Percentiles rank a stretch among this genome's conserved stretches.
Evolutionary conservation across 2,113 vertebrate genomes (phyloP).

Genomic region (Butorides virescens): DNA sequence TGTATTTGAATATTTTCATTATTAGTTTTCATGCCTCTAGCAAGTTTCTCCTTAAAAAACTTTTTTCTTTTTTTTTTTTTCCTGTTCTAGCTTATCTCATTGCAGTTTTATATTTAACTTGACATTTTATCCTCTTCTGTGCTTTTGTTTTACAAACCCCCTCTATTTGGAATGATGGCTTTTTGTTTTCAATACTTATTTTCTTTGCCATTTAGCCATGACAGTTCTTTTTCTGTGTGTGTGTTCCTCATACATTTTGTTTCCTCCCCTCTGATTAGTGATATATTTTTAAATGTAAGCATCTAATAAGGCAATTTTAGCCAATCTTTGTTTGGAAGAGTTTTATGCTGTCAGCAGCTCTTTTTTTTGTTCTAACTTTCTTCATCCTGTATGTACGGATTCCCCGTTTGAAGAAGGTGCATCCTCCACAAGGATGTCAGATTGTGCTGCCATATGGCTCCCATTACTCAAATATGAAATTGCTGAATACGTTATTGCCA

Average conservation of each 20-base stretch:
- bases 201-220: not conserved
- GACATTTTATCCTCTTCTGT: not conserved
- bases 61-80: not conserved
- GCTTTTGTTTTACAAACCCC: not conserved
- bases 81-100: not conserved
- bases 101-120: not conserved
- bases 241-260: not conserved
- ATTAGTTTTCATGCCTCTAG: not conserved
- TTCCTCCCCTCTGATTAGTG: not conserved
- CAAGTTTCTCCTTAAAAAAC: not conserved
- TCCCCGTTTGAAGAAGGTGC: not conserved
- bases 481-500: not conserved
- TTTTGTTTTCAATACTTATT: not conserved
- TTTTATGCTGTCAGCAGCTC: not conserved
- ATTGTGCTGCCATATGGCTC: not conserved
- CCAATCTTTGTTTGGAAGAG: not conserved
- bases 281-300: not conserved
- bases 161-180: not conserved
- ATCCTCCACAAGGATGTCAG: not conserved
- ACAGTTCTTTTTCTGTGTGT: fast-evolving
- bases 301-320: not conserved
- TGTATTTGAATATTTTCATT: not conserved
- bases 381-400: not conserved
- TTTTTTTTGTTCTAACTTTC: not conserved
- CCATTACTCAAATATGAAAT: not conserved